Percentiles rank a stretch among this genome's conserved stretches.
Evolutionary conservation across 2,888 invertebrate genomes (phyloP).

Genomic region (Strigamia transsilvanica): DNA sequence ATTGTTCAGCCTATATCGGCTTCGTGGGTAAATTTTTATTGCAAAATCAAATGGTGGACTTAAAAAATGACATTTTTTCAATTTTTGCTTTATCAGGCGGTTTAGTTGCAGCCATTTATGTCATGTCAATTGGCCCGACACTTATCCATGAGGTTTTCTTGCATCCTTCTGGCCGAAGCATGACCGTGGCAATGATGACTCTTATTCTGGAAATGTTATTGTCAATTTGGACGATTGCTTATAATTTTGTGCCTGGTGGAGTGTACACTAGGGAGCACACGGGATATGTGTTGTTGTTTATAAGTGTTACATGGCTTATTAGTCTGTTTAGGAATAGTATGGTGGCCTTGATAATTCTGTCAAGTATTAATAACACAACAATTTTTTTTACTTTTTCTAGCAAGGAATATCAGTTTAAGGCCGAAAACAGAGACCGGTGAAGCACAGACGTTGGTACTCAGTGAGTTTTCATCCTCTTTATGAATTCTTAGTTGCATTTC

Average conservation of each 20-base stretch:
- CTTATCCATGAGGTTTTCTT: constrained; percentile 60
- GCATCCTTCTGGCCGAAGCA: constrained; percentile 61
- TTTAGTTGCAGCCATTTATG: constrained; percentile 61
- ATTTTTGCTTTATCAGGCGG: constrained; percentile 60
- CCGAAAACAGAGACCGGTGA: no score
- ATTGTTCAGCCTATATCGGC: constrained; percentile 61
- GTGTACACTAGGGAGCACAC: constrained; percentile 64
- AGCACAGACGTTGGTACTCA: no score
- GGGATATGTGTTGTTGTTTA: constrained; percentile 61
- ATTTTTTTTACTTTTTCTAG: no score
- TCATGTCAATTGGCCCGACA: constrained; percentile 63
- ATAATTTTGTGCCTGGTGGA: constrained; percentile 65
- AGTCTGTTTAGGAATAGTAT: constrained; percentile 54
- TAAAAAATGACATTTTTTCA: neutral
- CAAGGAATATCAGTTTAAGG: no score
- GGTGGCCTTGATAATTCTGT: no score
- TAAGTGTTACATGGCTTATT: constrained; percentile 60
- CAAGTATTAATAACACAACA: no score
- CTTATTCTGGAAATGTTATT: constrained; percentile 63
- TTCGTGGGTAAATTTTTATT: constrained; percentile 60
- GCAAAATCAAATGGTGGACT: neutral
- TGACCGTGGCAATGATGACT: constrained; percentile 60
- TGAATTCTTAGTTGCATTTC: no score
- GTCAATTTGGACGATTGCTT: constrained; percentile 65
- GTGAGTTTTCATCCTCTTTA: no score